Percentiles rank a stretch among this genome's conserved stretches.
These are phyloP conservation scores for Halcyon badia DNA, from an alignment of 2,797 vertebrate species.

Conservation along the genomic window DNA sequence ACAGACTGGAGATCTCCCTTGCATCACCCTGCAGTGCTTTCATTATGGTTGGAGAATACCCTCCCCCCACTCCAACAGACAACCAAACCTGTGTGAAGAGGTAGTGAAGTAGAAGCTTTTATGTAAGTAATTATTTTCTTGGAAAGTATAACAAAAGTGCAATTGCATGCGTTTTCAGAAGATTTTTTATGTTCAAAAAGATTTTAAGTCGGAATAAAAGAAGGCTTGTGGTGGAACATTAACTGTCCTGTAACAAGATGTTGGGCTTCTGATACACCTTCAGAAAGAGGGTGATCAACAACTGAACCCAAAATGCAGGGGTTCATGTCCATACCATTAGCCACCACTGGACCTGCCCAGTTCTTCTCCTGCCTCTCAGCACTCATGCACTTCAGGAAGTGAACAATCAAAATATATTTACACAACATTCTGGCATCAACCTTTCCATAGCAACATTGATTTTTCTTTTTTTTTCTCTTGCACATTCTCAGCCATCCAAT, in stretches of 20 bases:
- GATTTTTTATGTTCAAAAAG: not conserved
- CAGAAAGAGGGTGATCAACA: not conserved
- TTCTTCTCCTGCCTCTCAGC: not conserved
- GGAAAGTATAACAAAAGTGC: not conserved
- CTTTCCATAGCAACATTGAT: not conserved
- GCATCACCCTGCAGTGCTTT: not conserved
- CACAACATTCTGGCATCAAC: not conserved
- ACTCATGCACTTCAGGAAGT: not conserved
- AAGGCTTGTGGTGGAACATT: not conserved
- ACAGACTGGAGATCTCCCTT: not conserved
- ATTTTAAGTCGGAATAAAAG: not conserved
- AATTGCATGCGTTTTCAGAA: not conserved
- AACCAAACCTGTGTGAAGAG: not conserved
- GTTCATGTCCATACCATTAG: not conserved
- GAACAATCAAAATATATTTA: not conserved
- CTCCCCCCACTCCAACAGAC: not conserved
- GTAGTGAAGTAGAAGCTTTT: not conserved
- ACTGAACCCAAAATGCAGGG: not conserved
- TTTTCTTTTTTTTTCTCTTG: not conserved
- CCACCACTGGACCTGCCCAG: not conserved
- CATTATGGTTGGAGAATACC: not conserved
- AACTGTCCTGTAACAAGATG: not conserved
- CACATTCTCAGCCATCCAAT: not conserved
- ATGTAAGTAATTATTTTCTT: not conserved
- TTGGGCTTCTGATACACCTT: not conserved